Evolutionary conservation across 2,113 vertebrate species (phyloP), one percentile per base, ranked within the genome.

Genomic region (Paramormyrops kingsleyae): DNA sequence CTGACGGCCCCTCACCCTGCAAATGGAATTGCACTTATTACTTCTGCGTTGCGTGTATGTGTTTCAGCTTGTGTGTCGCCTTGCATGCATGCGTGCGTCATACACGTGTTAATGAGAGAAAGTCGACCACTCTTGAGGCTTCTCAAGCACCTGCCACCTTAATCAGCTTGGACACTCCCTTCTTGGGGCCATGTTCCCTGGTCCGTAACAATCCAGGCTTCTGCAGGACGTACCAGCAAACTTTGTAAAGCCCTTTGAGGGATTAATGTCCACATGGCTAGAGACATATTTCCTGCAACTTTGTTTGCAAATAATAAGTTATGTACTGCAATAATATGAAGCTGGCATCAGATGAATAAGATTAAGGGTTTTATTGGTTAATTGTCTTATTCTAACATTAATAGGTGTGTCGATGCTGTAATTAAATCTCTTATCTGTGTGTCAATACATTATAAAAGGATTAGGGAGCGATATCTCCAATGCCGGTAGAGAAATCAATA

Each of bases 21-120:
- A 49, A 93, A 90, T 91, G 85, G 90, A 88, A 87, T 87, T 84
- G 47, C 87, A 1, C 89, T 35, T 6, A 50, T 92, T 21, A 56
- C 19, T 50, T 31, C 8, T 77, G 80, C 27, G n/a, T 89, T 53
- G 83, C 24, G 31, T 19, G 62, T 53, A n/a, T 21, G 66, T 56
- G 83, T 89, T 70, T 88, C 52, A 9, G 74, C 44, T 39, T 62
- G 19, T 49, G 59, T 80, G 83, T 80, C 5, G 6, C 44, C 39
- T 44, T 87, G 44, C n/a, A 42, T 87, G 44, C n/a, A 42, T 62
- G 50, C 59, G 8, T 87, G 83, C 5, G 86, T 91, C 91, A 4
- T 39, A 27, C 13, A 13, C 3, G 5, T 80, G 47, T 88, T 47
- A 49, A 53, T 42, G 49, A 70, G 85, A 90, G 91, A 90, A 66